Percentiles rank a stretch among this genome's conserved stretches.
These are phyloP conservation scores for Mactromeris polynyma DNA, from an alignment of 2,888 invertebrate genomes.

Conservation along the genomic window DNA sequence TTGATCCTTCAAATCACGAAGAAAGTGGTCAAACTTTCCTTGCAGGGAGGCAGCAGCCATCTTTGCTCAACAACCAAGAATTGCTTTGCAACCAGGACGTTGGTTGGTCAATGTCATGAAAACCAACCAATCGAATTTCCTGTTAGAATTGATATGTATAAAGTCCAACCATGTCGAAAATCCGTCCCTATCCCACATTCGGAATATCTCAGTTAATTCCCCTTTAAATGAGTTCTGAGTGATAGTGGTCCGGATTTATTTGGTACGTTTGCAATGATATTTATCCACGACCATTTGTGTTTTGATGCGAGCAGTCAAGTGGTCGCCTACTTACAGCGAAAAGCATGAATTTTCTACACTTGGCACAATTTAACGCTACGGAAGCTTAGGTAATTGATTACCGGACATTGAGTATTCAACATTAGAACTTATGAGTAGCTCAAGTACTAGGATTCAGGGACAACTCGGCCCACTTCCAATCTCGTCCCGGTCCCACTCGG, in stretches of 20 bases:
- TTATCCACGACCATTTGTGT: neutral
- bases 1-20: conserved; percentile 65
- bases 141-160: neutral
- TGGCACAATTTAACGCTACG: no score
- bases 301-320: no score
- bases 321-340: no score
- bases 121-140: neutral
- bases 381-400: no score
- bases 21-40: conserved; percentile 37
- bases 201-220: no score
- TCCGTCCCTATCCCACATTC: neutral
- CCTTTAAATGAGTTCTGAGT: no score
- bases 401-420: no score
- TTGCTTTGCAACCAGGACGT: neutral
- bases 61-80: conserved; percentile 14
- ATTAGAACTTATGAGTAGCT: no score
- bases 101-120: conserved; percentile 10
- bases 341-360: no score
- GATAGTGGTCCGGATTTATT: neutral
- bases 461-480: no score
- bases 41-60: conserved; percentile 58
- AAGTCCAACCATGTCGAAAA: neutral
- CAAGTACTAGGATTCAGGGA: no score
- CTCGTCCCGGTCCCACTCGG: no score
- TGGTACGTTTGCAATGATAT: neutral